These are phyloP conservation scores for Erpobdella octoculata DNA, from an alignment of 2,888 invertebrate genomes.

Conservation along the genomic window DNA sequence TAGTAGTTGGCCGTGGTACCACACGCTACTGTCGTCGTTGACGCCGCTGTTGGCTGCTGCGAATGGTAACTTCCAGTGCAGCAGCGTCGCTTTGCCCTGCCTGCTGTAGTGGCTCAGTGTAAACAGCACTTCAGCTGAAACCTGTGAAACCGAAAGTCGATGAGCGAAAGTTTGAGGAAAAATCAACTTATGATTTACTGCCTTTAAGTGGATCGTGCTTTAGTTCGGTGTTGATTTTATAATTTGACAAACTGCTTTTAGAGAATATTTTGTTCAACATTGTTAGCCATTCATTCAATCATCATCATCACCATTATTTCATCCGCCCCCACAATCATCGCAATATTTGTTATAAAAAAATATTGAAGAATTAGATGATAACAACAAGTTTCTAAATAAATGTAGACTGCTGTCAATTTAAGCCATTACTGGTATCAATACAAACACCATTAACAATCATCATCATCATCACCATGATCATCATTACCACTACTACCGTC, in stretches of 20 bases:
- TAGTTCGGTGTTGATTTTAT: too few species aligned
- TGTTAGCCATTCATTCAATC: neutral
- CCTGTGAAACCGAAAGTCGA: neutral
- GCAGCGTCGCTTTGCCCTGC: slow-evolving; percentile 39
- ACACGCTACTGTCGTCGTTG: slow-evolving; percentile 37
- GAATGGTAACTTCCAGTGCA: slow-evolving; percentile 44
- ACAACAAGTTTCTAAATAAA: too few species aligned
- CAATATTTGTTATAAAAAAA: too few species aligned
- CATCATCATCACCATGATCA: neutral
- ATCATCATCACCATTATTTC: too few species aligned
- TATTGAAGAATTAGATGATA: too few species aligned
- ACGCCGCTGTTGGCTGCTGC: neutral
- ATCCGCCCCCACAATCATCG: too few species aligned
- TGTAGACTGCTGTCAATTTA: too few species aligned
- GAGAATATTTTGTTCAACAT: too few species aligned
- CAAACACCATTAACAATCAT: neutral
- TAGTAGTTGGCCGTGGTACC: slow-evolving; percentile 49
- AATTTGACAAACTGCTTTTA: too few species aligned
- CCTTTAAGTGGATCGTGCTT: too few species aligned
- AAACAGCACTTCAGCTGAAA: slow-evolving; percentile 38
- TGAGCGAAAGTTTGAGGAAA: neutral
- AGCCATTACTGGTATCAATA: too few species aligned
- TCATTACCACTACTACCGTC: neutral
- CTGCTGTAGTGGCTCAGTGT: slow-evolving; percentile 42
- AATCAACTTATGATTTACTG: too few species aligned